Evolutionary conservation across 2,888 invertebrate genomes (phyloP).

Genomic region (Malthinus seriepunctatus): DNA sequence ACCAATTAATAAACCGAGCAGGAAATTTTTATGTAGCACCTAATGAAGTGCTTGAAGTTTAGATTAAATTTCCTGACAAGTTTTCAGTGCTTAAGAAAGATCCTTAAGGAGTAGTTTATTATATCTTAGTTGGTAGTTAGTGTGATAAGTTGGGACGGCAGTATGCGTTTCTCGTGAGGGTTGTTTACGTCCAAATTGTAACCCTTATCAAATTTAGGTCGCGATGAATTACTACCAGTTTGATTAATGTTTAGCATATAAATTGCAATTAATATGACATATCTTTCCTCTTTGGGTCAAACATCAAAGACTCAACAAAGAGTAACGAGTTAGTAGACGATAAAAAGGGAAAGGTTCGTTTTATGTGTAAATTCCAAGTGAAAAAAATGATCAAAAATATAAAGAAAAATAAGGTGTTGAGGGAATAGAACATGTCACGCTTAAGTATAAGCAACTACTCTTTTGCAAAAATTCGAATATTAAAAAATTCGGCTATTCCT

Average conservation of each 20-base stretch:
- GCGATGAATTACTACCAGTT: conserved; percentile 12
- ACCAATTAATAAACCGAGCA: too few relatives aligned
- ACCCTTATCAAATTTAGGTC: conserved; percentile 17
- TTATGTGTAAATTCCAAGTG: too few relatives aligned
- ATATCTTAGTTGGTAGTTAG: conserved; percentile 15
- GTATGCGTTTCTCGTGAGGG: conserved; percentile 15
- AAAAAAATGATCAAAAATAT: too few relatives aligned
- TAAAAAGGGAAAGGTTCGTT: too few relatives aligned
- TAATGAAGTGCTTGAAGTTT: conserved; percentile 16
- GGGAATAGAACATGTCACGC: too few relatives aligned
- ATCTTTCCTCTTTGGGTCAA: background rate
- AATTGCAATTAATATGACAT: background rate
- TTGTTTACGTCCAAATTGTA: conserved; percentile 17
- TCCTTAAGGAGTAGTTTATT: conserved; percentile 22
- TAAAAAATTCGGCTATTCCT: too few relatives aligned
- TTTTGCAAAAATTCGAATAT: too few relatives aligned
- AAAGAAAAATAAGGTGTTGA: too few relatives aligned
- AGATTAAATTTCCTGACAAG: conserved; percentile 20
- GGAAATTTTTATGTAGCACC: conserved; percentile 1
- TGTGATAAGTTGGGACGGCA: conserved; percentile 18
- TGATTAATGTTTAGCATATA: conserved; percentile 8
- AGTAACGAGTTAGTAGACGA: too few relatives aligned
- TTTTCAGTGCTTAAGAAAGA: background rate
- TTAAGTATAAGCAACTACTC: too few relatives aligned
- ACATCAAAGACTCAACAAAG: too few relatives aligned